Percentiles rank a stretch among this genome's conserved stretches.
Evolutionary conservation across 2,113 vertebrate species (phyloP).

Genomic region (Condylura cristata): DNA sequence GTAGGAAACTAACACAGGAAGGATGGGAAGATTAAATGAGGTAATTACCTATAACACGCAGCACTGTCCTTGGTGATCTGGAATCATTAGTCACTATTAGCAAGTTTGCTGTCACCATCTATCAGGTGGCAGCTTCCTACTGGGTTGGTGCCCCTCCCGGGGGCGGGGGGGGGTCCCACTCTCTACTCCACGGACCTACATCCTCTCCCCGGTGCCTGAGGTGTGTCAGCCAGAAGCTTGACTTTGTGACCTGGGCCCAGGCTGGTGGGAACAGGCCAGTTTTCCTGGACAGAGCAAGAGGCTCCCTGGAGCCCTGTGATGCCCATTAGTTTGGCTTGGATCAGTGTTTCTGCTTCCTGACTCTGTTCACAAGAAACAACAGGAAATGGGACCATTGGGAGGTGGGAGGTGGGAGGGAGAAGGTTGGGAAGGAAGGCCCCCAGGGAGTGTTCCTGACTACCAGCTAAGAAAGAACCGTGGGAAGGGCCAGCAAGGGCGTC

Average conservation of each 20-base stretch:
- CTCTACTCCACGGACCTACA: neutral
- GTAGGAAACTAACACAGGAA: neutral
- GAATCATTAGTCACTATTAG: neutral
- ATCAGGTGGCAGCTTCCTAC: neutral
- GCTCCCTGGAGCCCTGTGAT: neutral
- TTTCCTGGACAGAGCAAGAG: neutral
- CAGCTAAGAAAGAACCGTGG: neutral
- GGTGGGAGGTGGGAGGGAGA: fast-evolving
- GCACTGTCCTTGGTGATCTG: neutral
- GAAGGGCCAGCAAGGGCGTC: neutral
- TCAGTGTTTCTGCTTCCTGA: neutral
- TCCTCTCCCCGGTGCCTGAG: too few species aligned
- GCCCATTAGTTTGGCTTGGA: fast-evolving
- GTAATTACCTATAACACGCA: fast-evolving
- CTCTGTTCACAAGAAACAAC: neutral
- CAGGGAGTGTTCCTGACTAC: neutral
- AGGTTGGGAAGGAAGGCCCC: neutral
- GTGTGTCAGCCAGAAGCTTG: neutral
- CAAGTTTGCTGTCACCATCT: neutral
- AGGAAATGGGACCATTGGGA: neutral
- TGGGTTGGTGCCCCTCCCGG: neutral
- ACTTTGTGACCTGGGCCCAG: neutral
- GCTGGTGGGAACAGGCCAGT: neutral
- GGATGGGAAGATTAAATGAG: neutral
- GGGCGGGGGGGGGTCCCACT: neutral